Evolutionary conservation across 2,797 vertebrate genomes (phyloP), one percentile per base, ranked within the genome.

Genomic region (Lagodon rhomboides): DNA sequence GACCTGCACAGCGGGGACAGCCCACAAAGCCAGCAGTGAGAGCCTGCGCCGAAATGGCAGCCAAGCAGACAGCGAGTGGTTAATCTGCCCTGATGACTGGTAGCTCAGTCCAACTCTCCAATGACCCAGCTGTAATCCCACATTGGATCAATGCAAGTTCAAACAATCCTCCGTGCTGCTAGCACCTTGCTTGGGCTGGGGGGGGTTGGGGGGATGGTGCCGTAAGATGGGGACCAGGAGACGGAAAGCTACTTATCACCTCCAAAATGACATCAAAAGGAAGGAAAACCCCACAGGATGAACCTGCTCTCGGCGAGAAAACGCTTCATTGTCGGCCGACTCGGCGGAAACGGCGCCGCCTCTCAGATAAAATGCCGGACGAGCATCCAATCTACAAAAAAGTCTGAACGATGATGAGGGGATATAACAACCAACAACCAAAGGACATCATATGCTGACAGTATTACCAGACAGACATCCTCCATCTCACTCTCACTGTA

Each of bases 211-310:
- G 30, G 87, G 88, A 83, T 81, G 78, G 91, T 87, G 79, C 80
- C 84, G 85, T 75, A 88, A 91, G 80, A 90, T 85, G 69, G 87
- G 87, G 79, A 91, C 87, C 90, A 69, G 79, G 90, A 90, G 86
- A 93, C 79, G 82, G 82, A 92, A 93, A 95, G 92, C 91, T 94
- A 94, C 93, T 95, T 95, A 94, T 94, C 94, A 94, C 94, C 90
- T 95, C 85, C 83, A 87, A 92, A 94, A 95, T 93, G 90, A 93
- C 92, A 94, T 93, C 88, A 91, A 92, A 91, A 90, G 86, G 83
- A 85, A 85, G 83, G 85, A 92, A 90, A 91, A 64, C 85, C 92
- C 90, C 90, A 90, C 81, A 86, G 93, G 90, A 92, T 87, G 85
- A 86, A 87, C 84, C 81, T 84, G 75, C 55, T 85, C 87, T 86